Evolutionary conservation across 2,888 invertebrate genomes (phyloP).

Genomic region (Drosophila melanocephala): DNA sequence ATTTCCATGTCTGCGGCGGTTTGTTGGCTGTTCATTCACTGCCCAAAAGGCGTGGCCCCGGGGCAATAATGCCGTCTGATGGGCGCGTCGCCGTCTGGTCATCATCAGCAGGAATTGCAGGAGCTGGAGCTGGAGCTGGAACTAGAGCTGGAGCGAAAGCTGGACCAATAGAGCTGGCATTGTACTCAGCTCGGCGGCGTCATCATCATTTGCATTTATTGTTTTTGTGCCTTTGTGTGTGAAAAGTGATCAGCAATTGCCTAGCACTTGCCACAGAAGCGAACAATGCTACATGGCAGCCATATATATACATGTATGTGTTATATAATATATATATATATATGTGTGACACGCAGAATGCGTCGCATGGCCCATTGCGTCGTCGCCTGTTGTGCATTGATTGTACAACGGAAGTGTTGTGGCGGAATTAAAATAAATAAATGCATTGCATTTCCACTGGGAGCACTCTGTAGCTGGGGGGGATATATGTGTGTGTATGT

Average conservation of each 20-base stretch:
- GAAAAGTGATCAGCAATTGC: conserved; percentile 78
- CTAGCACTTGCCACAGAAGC: conserved; percentile 48
- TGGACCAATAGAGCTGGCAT: conserved; percentile 10
- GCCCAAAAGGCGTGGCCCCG: conserved; percentile 52
- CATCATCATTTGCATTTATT: conserved; percentile 79
- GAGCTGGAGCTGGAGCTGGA: neutral
- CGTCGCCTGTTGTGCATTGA: conserved; percentile 68
- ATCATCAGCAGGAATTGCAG: conserved; percentile 32
- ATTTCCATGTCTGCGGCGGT: conserved; percentile 70
- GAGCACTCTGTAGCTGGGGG: conserved; percentile 26
- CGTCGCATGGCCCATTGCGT: conserved; percentile 58
- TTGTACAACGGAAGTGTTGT: conserved; percentile 83
- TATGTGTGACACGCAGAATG: conserved; percentile 41
- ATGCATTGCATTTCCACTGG: conserved; percentile 71
- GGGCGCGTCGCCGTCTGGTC: conserved; percentile 65
- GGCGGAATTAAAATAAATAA: conserved; percentile 84
- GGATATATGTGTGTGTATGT: neutral
- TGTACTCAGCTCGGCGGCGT: conserved; percentile 32
- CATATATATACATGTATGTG: neutral
- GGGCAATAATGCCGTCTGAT: conserved; percentile 70
- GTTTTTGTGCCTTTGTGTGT: conserved; percentile 79
- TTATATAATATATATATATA: conserved; percentile 32
- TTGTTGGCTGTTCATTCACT: conserved; percentile 31
- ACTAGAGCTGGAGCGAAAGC: conserved; percentile 2
- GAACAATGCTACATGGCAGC: conserved; percentile 10